Percentiles rank a stretch among this genome's conserved stretches.
These are phyloP conservation scores for Austrofundulus limnaeus DNA, from an alignment of 2,113 vertebrate genomes.

Conservation along the genomic window DNA sequence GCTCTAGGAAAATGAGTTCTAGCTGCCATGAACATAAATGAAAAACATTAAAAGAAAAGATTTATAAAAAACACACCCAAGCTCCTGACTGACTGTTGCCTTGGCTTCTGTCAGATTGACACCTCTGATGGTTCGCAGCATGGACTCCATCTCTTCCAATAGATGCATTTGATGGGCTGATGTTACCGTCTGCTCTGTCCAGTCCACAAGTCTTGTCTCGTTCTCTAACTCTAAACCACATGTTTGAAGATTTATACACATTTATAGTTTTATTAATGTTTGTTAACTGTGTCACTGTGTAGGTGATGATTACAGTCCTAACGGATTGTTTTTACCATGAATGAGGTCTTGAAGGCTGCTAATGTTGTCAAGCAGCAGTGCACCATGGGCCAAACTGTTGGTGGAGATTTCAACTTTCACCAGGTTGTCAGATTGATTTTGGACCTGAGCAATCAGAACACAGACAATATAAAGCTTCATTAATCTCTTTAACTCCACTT, in stretches of 20 bases:
- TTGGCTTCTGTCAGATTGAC: slow-evolving; percentile 59
- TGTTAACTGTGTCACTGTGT: background rate
- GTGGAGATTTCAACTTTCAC: slow-evolving; percentile 62
- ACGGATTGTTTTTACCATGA: slow-evolving; percentile 74
- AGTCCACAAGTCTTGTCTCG: slow-evolving; percentile 78
- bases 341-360: slow-evolving; percentile 72
- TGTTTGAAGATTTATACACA: background rate
- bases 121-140: slow-evolving; percentile 73
- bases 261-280: background rate
- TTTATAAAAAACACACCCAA: slow-evolving; percentile 70
- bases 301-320: background rate
- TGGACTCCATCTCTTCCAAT: slow-evolving; percentile 69
- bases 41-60: background rate
- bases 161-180: slow-evolving; percentile 69
- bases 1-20: too few relatives aligned
- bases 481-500: too few relatives aligned
- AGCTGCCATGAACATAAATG: background rate
- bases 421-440: slow-evolving; percentile 58
- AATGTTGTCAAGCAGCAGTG: slow-evolving; percentile 74
- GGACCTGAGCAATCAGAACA: slow-evolving; percentile 74
- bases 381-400: slow-evolving; percentile 71
- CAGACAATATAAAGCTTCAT: background rate
- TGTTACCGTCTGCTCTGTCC: slow-evolving; percentile 67
- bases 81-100: slow-evolving; percentile 59
- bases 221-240: slow-evolving; percentile 73